Base-by-base conservation (phyloP, 2,888 invertebrate species). In the Orthonevra nobilis region DNA sequence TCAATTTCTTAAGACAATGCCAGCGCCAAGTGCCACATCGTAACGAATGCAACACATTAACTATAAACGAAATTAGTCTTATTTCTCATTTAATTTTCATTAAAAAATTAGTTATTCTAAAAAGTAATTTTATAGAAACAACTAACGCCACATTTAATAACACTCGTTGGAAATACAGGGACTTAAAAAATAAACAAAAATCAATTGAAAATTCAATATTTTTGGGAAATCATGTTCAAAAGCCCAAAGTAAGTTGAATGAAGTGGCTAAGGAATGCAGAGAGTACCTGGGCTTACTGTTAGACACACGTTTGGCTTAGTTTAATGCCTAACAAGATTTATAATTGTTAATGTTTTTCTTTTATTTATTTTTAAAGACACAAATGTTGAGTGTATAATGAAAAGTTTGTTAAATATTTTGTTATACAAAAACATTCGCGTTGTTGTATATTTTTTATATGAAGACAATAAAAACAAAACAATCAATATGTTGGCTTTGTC, bases 241-340 rank as follows among this genome's bases (percentile, higher is more conserved):
- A 50, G 34, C 40, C 56, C 40, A 58, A 23, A 26, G 32, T 77
- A 70, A 60, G 48, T 28, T 46, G 14, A 56, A n/a, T n/a, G 26
- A 26, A 20, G 46, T 44, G 58, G 42, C 48, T 14, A 44, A 44
- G 26, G 17, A 48, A n/a, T n/a, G n/a, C n/a, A n/a, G n/a, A 14
- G 12, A 56, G 6, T 14, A 34, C 40, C n/a, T n/a, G n/a, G n/a
- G 58, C 42, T 77, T 50, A 70, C 70, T 50, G 50, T 70, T 63
- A 56, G 69, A 69, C 75, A 56, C 75, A 63, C 48, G 75, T 75
- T n/a, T n/a, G 75, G 69, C 75, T 75, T 75, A 69, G 63, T n/a
- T n/a, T n/a, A 69, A 56, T 69, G 54, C 75, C 61, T 61, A 50
- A 36, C 72, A 56, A 63, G 63, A 72, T 63, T 63, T 56, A 64